These are phyloP conservation scores for Podargus strigoides DNA, from an alignment of 2,797 vertebrate species.

Conservation along the genomic window DNA sequence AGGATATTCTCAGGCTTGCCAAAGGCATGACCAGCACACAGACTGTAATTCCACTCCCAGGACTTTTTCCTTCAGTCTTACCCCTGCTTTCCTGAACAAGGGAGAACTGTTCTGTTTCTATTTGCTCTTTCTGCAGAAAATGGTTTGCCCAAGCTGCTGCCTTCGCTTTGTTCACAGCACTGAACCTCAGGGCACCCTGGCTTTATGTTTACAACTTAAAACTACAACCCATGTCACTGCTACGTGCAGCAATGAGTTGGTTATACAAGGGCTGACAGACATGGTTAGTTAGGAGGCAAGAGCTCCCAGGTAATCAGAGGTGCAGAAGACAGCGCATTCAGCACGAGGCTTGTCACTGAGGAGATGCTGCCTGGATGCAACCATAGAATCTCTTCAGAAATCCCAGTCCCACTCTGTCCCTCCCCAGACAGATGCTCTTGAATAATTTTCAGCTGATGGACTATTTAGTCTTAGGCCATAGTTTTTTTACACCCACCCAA, in stretches of 20 bases:
- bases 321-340: neutral
- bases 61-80: neutral
- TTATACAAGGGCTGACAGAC: conserved; percentile 20
- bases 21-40: neutral
- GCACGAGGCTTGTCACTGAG: neutral
- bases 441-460: neutral
- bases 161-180: neutral
- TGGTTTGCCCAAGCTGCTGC: neutral
- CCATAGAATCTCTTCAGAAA: neutral
- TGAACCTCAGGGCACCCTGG: conserved; percentile 1
- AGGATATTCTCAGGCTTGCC: neutral
- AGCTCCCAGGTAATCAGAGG: neutral
- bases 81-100: fast-evolving
- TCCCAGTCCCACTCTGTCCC: neutral
- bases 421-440: neutral
- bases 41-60: neutral
- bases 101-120: neutral
- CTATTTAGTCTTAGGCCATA: neutral
- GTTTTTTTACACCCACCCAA: neutral
- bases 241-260: neutral
- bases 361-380: neutral
- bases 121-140: neutral
- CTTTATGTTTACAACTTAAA: conserved; percentile 25
- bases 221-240: neutral
- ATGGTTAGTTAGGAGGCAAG: neutral